A percentile compares a stretch with the other conserved stretches of the same genome.
These are phyloP conservation scores for Idaea dimidiata DNA, from an alignment of 2,888 invertebrate species.

Conservation along the genomic window DNA sequence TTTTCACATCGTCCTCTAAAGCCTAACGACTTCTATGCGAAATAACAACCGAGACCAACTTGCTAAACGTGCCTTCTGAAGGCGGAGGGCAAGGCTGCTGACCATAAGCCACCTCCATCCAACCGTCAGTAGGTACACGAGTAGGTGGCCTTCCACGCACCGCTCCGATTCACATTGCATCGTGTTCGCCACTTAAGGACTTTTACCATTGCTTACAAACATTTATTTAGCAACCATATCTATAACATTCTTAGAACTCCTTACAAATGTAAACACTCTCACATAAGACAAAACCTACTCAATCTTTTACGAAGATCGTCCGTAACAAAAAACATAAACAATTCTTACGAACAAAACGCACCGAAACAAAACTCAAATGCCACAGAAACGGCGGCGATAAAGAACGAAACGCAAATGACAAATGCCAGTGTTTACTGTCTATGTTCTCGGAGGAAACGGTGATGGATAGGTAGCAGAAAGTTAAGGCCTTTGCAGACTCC, in stretches of 20 bases:
- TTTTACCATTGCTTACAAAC: background rate
- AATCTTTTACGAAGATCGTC: background rate
- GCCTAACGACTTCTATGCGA: too few species aligned
- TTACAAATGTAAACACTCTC: background rate
- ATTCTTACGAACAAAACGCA: slow-evolving; percentile 2
- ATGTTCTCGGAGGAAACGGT: background rate
- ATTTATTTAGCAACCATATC: background rate
- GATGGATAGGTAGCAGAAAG: background rate
- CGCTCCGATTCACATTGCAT: too few species aligned
- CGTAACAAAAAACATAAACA: slow-evolving; percentile 7
- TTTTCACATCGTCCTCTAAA: too few species aligned
- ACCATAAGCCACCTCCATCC: too few species aligned
- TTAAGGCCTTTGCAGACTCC: background rate
- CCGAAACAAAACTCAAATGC: slow-evolving; percentile 9
- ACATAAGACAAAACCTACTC: background rate
- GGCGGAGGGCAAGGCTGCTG: too few species aligned
- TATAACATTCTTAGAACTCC: background rate
- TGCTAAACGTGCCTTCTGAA: too few species aligned
- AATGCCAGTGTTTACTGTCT: slow-evolving; percentile 24
- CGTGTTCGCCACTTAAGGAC: too few species aligned
- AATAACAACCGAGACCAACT: too few species aligned
- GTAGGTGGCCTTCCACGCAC: too few species aligned
- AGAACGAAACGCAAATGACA: slow-evolving; percentile 24
- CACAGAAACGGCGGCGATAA: slow-evolving; percentile 12
- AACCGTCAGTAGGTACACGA: too few species aligned